Percentiles rank a stretch among this genome's conserved stretches.
These are phyloP conservation scores for Hypercompe scribonia DNA, from an alignment of 2,888 invertebrate genomes.

Conservation along the genomic window DNA sequence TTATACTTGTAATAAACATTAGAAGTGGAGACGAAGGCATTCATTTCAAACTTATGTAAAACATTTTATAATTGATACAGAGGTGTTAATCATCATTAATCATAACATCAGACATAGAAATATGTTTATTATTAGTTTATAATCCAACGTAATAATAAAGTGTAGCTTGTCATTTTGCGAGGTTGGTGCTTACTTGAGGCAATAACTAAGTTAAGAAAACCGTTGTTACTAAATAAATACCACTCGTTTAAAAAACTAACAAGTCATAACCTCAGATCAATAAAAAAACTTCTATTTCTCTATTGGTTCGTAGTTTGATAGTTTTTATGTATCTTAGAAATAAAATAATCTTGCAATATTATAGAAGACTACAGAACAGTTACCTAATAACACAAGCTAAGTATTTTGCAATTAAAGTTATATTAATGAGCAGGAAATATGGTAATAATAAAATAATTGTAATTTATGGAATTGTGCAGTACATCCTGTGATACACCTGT, in stretches of 20 bases:
- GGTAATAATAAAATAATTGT: conserved; percentile 15
- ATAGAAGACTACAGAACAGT: not conserved
- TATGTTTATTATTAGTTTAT: not conserved
- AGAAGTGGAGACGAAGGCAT: not conserved
- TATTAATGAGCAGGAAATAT: conserved; percentile 1
- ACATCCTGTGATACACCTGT: conserved; percentile 24
- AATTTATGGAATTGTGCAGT: conserved; percentile 18
- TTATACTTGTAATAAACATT: not conserved
- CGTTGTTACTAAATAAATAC: not conserved
- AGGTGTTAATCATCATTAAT: not conserved
- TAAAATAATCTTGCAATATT: not conserved
- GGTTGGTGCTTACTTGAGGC: too few species aligned
- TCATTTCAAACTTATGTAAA: not conserved
- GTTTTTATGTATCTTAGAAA: not conserved
- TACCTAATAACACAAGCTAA: not conserved
- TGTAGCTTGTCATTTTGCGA: too few species aligned
- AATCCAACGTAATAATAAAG: not conserved
- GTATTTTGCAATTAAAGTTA: not conserved
- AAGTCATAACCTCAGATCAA: too few species aligned
- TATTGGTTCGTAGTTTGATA: not conserved
- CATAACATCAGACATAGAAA: not conserved
- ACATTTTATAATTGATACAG: not conserved
- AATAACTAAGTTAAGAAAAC: too few species aligned
- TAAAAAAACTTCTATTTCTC: too few species aligned
- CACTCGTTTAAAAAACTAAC: not conserved